Conservation (phyloP, 2,888 invertebrate genomes). For the Strigamia transsilvanica region DNA sequence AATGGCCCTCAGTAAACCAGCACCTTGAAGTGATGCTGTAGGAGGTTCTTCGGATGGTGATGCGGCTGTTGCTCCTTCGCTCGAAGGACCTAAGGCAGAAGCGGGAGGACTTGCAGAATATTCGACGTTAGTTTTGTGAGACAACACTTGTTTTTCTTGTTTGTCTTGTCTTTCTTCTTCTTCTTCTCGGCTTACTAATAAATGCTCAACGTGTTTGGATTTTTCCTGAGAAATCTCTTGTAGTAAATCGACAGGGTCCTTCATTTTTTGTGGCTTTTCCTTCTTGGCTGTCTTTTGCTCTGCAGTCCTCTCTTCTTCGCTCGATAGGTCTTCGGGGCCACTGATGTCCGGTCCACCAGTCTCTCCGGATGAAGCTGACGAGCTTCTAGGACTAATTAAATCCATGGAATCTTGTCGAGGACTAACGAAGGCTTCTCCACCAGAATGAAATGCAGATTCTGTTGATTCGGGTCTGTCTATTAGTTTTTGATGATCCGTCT, state of each 20-base stretch:
- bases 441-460: slow-evolving; percentile 54
- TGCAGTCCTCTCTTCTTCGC: slow-evolving; percentile 65
- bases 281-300: slow-evolving; percentile 64
- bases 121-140: slow-evolving; percentile 62
- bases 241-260: slow-evolving; percentile 55
- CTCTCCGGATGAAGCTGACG: slow-evolving; percentile 72
- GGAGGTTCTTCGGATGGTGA: slow-evolving; percentile 64
- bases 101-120: slow-evolving; percentile 15
- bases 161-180: no score
- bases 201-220: slow-evolving; percentile 54
- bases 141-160: slow-evolving; percentile 62
- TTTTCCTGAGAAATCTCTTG: slow-evolving; percentile 59
- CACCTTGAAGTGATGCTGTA: slow-evolving; percentile 52
- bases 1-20: not conserved
- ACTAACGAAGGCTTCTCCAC: not conserved
- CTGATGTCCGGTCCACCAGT: slow-evolving; percentile 91
- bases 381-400: slow-evolving; percentile 27
- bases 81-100: slow-evolving; percentile 56
- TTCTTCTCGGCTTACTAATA: slow-evolving; percentile 56
- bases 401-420: not conserved
- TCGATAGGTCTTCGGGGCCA: slow-evolving; percentile 70
- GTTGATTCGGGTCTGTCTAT: slow-evolving; percentile 51
- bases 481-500: not conserved
- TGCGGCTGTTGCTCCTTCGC: slow-evolving; percentile 61
- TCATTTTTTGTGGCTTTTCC: slow-evolving; percentile 58